A percentile compares a stretch with the other conserved stretches of the same genome.
These are phyloP conservation scores for Gambelia wislizenii DNA, from an alignment of 2,797 vertebrate species.

Conservation along the genomic window DNA sequence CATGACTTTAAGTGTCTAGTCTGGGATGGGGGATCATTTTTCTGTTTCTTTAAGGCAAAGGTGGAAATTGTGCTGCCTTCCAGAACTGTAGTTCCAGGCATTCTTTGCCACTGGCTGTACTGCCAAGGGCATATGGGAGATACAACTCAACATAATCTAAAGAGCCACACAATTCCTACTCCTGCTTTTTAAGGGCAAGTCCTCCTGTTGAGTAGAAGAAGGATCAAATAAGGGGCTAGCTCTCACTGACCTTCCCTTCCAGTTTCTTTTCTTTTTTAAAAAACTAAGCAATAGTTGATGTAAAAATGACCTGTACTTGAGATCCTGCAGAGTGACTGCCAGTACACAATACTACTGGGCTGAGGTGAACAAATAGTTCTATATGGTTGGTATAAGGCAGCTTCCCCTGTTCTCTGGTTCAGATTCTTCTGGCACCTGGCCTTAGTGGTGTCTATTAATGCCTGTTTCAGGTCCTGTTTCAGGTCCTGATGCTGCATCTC, in stretches of 20 bases:
- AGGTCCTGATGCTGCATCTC: not conserved
- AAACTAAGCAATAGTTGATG: not conserved
- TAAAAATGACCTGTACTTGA: not conserved
- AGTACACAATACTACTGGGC: not conserved
- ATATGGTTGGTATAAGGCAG: not conserved
- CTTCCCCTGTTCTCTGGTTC: not conserved
- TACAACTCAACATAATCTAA: not conserved
- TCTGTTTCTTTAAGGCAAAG: not conserved
- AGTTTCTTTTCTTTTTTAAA: not conserved
- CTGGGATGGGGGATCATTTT: not conserved
- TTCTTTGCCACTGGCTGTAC: too few species aligned
- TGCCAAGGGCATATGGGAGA: too few species aligned
- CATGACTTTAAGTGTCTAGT: not conserved
- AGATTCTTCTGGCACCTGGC: not conserved
- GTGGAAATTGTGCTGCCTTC: too few species aligned
- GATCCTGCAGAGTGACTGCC: not conserved
- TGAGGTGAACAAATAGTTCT: not conserved
- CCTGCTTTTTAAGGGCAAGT: not conserved
- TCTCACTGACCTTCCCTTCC: not conserved
- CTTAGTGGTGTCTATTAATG: not conserved
- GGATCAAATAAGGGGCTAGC: not conserved
- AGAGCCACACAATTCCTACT: not conserved
- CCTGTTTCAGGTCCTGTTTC: not conserved
- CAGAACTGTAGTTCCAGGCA: too few species aligned
- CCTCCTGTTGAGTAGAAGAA: not conserved